A percentile compares a stretch with the other conserved stretches of the same genome.
phyloP scores from a whole-genome alignment of 2,113 vertebrate genomes.

The Callipepla californica region DNA sequence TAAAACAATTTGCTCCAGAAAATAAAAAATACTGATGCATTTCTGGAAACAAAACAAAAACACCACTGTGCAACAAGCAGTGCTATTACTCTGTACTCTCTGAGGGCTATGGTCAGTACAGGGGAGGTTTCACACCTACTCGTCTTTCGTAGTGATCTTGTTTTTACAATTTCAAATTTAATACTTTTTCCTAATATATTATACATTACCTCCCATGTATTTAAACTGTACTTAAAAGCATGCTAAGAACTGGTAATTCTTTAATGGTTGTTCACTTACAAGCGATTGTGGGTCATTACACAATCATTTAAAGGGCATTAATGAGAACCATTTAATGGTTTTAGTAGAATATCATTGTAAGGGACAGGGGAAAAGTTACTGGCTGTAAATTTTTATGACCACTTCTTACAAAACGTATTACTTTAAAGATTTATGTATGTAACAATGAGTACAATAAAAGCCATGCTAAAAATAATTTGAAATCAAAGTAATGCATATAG shows the following conservation, averaged over 20 bases:
- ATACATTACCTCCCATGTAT: conserved; percentile 87
- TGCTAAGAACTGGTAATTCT: conserved; percentile 89
- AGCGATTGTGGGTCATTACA: conserved; percentile 97
- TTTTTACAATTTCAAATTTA: conserved; percentile 79
- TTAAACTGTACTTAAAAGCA: conserved; percentile 93
- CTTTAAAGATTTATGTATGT: conserved; percentile 88
- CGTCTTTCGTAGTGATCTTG: conserved; percentile 58
- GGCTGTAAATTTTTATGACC: conserved; percentile 93
- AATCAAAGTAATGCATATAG: conserved; percentile 86
- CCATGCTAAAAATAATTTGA: conserved; percentile 86
- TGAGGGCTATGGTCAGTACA: not conserved
- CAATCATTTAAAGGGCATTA: conserved; percentile 96
- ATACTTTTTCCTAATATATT: conserved; percentile 83
- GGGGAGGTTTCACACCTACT: conserved; percentile 64
- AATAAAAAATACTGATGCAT: conserved; percentile 26
- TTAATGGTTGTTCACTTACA: conserved; percentile 98
- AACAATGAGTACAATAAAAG: conserved; percentile 88
- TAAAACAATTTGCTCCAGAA: not conserved
- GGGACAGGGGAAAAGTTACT: conserved; percentile 91
- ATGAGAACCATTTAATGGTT: conserved; percentile 95
- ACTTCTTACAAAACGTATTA: conserved; percentile 88
- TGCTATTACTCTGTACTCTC: not conserved
- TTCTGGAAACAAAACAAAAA: not conserved
- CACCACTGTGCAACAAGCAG: not conserved
- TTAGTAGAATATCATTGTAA: conserved; percentile 92